Evolutionary conservation across 2,888 invertebrate genomes (phyloP).

Genomic region (Lottia scabra): DNA sequence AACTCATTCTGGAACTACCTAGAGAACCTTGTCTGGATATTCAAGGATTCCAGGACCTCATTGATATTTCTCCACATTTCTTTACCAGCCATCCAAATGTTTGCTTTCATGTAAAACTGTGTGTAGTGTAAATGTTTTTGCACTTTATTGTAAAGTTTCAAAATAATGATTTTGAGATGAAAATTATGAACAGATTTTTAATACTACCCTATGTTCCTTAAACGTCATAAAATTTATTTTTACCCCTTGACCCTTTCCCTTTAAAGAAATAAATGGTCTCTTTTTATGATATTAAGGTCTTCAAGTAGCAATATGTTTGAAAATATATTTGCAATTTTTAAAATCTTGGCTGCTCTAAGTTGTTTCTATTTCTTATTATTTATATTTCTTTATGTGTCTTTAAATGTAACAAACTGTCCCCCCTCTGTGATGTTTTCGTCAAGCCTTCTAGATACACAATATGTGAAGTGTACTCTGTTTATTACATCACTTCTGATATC

Average conservation of each 20-base stretch:
- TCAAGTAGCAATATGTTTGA: background rate
- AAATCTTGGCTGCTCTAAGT: background rate
- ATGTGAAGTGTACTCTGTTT: background rate
- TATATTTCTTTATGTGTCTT: background rate
- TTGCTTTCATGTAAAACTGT: background rate
- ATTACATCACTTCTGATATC: background rate
- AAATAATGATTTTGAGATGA: background rate
- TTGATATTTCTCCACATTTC: too few species aligned
- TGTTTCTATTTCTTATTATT: background rate
- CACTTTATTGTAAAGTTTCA: background rate
- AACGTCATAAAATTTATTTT: too few species aligned
- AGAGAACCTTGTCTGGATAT: too few species aligned
- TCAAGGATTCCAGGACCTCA: too few species aligned
- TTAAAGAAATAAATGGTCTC: too few species aligned
- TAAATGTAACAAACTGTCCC: background rate
- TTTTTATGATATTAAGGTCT: background rate
- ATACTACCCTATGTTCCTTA: too few species aligned
- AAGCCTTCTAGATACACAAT: background rate
- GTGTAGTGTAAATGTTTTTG: constrained; percentile 2
- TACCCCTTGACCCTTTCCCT: too few species aligned
- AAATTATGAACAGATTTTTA: too few species aligned
- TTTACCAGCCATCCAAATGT: background rate
- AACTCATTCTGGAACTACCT: too few species aligned
- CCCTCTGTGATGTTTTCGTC: constrained; percentile 5
- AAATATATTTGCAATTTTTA: constrained; percentile 5